Evolutionary conservation across 2,888 invertebrate genomes (phyloP).

Genomic region (Chrysolina americana): DNA sequence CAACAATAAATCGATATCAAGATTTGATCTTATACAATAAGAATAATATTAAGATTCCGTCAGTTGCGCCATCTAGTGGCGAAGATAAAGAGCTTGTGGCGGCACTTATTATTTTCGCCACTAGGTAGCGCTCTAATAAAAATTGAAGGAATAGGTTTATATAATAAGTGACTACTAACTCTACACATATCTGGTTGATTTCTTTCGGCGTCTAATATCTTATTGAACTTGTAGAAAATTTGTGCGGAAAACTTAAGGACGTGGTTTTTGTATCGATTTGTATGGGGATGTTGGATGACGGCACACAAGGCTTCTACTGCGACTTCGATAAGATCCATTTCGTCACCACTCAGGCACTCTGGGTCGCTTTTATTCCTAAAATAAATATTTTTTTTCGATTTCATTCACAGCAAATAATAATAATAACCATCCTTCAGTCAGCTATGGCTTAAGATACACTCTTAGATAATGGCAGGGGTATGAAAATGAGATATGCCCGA

Average conservation of each 20-base stretch:
- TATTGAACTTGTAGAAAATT: conserved; percentile 73
- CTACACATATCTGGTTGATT: conserved; percentile 66
- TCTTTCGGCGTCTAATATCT: conserved; percentile 71
- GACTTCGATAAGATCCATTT: conserved; percentile 74
- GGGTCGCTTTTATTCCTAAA: conserved; percentile 68
- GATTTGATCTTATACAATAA: neutral
- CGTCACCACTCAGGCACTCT: conserved; percentile 72
- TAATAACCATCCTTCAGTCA: too few relatives aligned
- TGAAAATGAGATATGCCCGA: too few relatives aligned
- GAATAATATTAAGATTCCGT: neutral
- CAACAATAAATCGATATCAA: neutral
- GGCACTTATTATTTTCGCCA: neutral
- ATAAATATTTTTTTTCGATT: conserved; percentile 13
- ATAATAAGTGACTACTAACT: conserved; percentile 53
- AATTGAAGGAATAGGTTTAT: neutral
- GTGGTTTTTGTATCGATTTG: conserved; percentile 71
- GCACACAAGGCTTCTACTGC: conserved; percentile 76
- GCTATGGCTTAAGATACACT: too few relatives aligned
- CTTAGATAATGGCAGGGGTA: too few relatives aligned
- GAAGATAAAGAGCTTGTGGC: neutral
- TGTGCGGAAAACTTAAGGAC: conserved; percentile 74
- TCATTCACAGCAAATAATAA: neutral
- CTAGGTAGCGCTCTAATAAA: neutral
- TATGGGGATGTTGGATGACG: conserved; percentile 76
- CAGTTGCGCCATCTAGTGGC: neutral